phyloP scores from a whole-genome alignment of 2,888 invertebrate genomes.

The Brachyptera risi region DNA sequence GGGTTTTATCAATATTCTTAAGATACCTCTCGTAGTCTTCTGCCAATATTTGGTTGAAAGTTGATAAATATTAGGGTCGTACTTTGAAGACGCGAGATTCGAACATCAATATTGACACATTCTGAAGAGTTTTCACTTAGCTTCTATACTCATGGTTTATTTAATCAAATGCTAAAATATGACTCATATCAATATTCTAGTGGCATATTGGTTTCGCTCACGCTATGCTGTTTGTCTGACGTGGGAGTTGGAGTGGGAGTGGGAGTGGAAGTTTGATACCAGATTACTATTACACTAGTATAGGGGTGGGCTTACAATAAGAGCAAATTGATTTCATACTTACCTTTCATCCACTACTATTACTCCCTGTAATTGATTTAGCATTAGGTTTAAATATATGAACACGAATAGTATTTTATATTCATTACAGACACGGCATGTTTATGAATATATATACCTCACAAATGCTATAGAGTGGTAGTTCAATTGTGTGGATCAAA shows the following conservation, averaged over 20 bases:
- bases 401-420: too few relatives aligned
- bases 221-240: not conserved
- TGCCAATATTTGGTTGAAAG: conserved; percentile 14
- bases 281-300: not conserved
- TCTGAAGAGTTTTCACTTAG: conserved; percentile 21
- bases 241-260: not conserved
- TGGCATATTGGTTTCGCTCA: conserved; percentile 6
- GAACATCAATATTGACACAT: conserved; percentile 16
- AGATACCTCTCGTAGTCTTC: not conserved
- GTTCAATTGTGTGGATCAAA: too few relatives aligned
- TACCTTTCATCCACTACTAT: not conserved
- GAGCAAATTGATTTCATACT: not conserved
- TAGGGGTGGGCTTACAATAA: not conserved
- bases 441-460: too few relatives aligned
- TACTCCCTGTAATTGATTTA: conserved; percentile 10
- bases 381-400: conserved; percentile 5
- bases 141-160: conserved; percentile 5
- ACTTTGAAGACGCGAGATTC: not conserved
- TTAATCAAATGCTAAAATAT: conserved; percentile 22
- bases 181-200: conserved; percentile 19
- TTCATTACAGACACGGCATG: too few relatives aligned
- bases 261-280: too few relatives aligned
- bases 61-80: conserved; percentile 8
- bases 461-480: too few relatives aligned
- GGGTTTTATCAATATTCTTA: too few relatives aligned